phyloP scores from a whole-genome alignment of 1,140 invertebrate species.

The Pseudomyrmex flavicornis region DNA sequence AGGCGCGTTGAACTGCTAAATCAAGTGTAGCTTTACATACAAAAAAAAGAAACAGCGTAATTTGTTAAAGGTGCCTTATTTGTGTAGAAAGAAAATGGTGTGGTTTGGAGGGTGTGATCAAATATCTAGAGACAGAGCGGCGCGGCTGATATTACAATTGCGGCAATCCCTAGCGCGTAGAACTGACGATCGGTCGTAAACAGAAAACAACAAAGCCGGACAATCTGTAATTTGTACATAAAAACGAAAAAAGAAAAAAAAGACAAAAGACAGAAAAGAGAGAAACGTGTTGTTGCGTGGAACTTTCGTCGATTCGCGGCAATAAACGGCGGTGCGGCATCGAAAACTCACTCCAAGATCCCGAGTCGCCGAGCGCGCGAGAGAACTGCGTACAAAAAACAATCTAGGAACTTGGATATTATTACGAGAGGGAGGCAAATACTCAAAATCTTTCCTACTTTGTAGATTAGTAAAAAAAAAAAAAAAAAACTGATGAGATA shows the following conservation, averaged over 20 bases:
- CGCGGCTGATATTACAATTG: slow-evolving; percentile 56
- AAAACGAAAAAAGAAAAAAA: slow-evolving; percentile 15
- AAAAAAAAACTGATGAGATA: slow-evolving; percentile 68
- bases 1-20: slow-evolving; percentile 75
- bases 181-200: slow-evolving; percentile 68
- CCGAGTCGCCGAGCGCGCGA: slow-evolving; percentile 38
- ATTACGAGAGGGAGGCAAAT: slow-evolving; percentile 75
- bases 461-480: slow-evolving; percentile 74
- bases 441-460: slow-evolving; percentile 84
- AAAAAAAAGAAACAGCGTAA: slow-evolving; percentile 73
- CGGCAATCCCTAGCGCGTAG: slow-evolving; percentile 54
- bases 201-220: slow-evolving; percentile 51
- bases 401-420: slow-evolving; percentile 61
- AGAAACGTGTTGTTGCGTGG: slow-evolving; percentile 58
- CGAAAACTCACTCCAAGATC: too few relatives aligned
- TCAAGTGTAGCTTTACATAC: slow-evolving; percentile 73
- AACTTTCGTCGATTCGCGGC: slow-evolving; percentile 69
- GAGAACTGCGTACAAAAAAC: slow-evolving; percentile 45
- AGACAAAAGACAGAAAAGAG: not conserved
- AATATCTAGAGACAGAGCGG: slow-evolving; percentile 68
- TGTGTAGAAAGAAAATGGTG: slow-evolving; percentile 76
- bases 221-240: slow-evolving; percentile 81
- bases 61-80: slow-evolving; percentile 86
- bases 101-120: slow-evolving; percentile 62
- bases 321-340: slow-evolving; percentile 62